Evolutionary conservation across 2,888 invertebrate genomes (phyloP).

Genomic region (Philonicus albiceps): DNA sequence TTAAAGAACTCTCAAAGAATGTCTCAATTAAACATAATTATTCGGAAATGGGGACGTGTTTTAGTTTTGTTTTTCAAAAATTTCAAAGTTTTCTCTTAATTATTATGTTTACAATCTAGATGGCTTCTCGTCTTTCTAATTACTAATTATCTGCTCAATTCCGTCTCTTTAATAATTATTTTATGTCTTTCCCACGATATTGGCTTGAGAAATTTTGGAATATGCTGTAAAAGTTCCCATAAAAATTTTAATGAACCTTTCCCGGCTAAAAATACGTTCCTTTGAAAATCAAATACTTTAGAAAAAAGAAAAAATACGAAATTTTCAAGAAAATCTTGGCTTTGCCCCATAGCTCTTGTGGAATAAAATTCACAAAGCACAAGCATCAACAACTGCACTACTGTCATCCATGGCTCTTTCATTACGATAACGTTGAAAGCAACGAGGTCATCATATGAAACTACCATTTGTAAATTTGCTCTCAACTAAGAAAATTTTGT

Average conservation of each 20-base stretch:
- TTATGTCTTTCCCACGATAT: not conserved
- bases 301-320: not conserved
- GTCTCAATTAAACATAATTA: not conserved
- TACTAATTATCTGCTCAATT: not conserved
- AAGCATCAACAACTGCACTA: not conserved
- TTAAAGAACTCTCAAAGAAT: not conserved
- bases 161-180: not conserved
- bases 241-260: not conserved
- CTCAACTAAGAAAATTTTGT: not conserved
- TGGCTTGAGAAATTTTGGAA: not conserved
- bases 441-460: not conserved
- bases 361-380: not conserved
- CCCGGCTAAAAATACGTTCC: not conserved
- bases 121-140: not conserved
- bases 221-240: not conserved
- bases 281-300: not conserved
- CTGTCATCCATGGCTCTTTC: not conserved
- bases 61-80: not conserved
- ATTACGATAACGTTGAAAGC: not conserved
- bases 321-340: not conserved
- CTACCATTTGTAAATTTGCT: not conserved
- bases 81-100: not conserved
- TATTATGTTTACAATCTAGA: not conserved
- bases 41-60: not conserved
- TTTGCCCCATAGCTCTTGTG: not conserved